Percentiles rank a stretch among this genome's conserved stretches.
Conservation (phyloP, 1,140 invertebrate genomes). For the Drepana arcuata region DNA sequence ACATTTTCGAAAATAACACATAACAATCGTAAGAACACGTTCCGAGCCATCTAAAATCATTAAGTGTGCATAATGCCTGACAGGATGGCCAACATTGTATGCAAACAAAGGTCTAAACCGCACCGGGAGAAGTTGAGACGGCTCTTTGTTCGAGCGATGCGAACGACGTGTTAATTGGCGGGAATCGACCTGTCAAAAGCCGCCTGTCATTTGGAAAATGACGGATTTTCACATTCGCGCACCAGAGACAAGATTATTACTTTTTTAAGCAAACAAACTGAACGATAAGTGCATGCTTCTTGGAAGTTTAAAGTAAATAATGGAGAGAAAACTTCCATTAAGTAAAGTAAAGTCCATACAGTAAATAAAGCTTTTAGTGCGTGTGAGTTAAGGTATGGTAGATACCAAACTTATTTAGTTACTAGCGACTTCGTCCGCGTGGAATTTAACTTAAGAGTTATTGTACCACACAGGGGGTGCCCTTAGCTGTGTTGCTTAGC, state of each 20-base stretch:
- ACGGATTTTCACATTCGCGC: slow-evolving; percentile 20
- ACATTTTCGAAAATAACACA: slow-evolving; percentile 16
- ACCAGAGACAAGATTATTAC: slow-evolving; percentile 33
- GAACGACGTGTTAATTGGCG: slow-evolving; percentile 53
- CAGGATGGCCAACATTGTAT: slow-evolving; percentile 27
- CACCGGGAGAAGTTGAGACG: slow-evolving; percentile 33
- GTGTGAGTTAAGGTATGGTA: too few species aligned
- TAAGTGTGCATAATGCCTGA: slow-evolving; percentile 26
- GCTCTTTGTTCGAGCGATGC: slow-evolving; percentile 34
- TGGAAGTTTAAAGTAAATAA: too few species aligned
- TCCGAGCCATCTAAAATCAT: slow-evolving; percentile 13
- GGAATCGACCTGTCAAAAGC: slow-evolving; percentile 25
- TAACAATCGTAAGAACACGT: slow-evolving; percentile 1
- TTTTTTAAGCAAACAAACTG: too few species aligned
- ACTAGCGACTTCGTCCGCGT: too few species aligned
- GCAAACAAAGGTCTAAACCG: slow-evolving; percentile 29
- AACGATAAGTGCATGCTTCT: too few species aligned
- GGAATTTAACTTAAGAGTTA: too few species aligned
- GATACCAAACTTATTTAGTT: too few species aligned
- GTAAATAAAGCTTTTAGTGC: too few species aligned
- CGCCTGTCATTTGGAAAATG: slow-evolving; percentile 31
- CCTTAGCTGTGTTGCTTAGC: too few species aligned
- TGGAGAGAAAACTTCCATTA: too few species aligned
- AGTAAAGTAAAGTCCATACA: too few species aligned
- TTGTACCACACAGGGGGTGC: too few species aligned